Percentiles rank a stretch among this genome's conserved stretches.
These are phyloP conservation scores for Jacana jacana DNA, from an alignment of 2,113 vertebrate species.

Conservation along the genomic window DNA sequence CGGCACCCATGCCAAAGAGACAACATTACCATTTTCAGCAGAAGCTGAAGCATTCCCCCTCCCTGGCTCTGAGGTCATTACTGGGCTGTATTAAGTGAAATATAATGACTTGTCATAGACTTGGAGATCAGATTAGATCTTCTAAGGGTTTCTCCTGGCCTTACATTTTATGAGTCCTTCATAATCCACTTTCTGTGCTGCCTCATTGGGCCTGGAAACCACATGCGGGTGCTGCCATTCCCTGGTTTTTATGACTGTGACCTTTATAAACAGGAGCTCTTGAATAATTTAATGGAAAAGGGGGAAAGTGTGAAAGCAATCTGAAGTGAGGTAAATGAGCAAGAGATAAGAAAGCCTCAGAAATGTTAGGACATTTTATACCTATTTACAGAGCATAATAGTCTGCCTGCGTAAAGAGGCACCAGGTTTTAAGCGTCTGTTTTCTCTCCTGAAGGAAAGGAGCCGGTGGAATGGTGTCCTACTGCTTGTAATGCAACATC, in stretches of 20 bases:
- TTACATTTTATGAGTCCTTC: neutral
- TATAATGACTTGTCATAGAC: neutral
- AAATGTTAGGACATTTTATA: slow-evolving; percentile 54
- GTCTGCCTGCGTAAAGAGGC: neutral
- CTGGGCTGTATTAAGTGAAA: neutral
- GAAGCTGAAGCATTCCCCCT: neutral
- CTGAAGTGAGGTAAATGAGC: slow-evolving; percentile 32
- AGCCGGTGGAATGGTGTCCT: neutral
- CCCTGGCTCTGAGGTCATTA: neutral
- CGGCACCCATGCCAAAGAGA: neutral
- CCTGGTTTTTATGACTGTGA: slow-evolving; percentile 24
- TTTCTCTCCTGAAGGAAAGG: slow-evolving; percentile 21
- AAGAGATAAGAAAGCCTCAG: slow-evolving; percentile 17
- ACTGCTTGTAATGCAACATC: neutral
- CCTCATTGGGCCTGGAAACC: slow-evolving; percentile 29
- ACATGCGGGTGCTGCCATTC: neutral
- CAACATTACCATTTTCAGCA: neutral
- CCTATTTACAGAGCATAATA: slow-evolving; percentile 43
- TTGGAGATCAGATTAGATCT: neutral
- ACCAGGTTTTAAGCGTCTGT: neutral
- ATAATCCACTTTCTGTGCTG: neutral
- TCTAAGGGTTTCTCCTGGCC: neutral
- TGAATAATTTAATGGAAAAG: slow-evolving; percentile 53
- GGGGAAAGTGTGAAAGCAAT: slow-evolving; percentile 38
- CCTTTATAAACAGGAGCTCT: slow-evolving; percentile 44